Base-by-base conservation (phyloP, 2,797 vertebrate genomes). In the Forpus xanthops region DNA sequence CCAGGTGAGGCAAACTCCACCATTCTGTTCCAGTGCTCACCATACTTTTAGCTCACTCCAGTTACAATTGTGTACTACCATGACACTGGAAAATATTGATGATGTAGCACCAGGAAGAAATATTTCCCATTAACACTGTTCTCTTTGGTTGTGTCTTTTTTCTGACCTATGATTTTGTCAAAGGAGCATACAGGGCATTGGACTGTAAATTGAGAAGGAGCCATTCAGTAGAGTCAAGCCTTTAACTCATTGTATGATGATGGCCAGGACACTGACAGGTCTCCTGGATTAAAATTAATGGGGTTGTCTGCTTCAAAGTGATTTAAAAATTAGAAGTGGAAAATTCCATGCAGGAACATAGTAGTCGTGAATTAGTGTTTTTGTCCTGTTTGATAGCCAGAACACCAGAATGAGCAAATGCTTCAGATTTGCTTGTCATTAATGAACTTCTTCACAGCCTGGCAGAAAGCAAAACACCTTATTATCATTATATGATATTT, bases 391-490 rank as follows among this genome's bases (percentile, higher is more conserved):
- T 58, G 37, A 21, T 20, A 49, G 16, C 37, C 75, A 42, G 56
- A 58, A 18, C 41, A 52, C 25, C 74, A 71, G 23, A 49, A 56
- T 1, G 12, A 85, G 2, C 25, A n/a, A 67, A 39, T 33, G 0
- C 19, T 66, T 60, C 41, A 5, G 12, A 5, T 79, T 45, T 44
- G 3, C 28, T 27, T 20, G 2, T 71, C 44, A 24, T 71, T 67
- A 24, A 0, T 8, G 3, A 19, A 15, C 1, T 1, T 47, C 62
- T 66, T 68, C 80, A 9, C 23, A 23, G 6, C 10, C 21, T 0
- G 0, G 11, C 56, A 85, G 35, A 44, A 83, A 77, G 25, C 24
- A 67, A 45, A 13, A 2, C 49, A 19, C 28, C 14, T 24, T 64
- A 5, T 33, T 70, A 11, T 1, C 2, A 0, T 37, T 14, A 1